phyloP scores from a whole-genome alignment of 2,113 vertebrate genomes.

The Syngnathoides biaculeatus region DNA sequence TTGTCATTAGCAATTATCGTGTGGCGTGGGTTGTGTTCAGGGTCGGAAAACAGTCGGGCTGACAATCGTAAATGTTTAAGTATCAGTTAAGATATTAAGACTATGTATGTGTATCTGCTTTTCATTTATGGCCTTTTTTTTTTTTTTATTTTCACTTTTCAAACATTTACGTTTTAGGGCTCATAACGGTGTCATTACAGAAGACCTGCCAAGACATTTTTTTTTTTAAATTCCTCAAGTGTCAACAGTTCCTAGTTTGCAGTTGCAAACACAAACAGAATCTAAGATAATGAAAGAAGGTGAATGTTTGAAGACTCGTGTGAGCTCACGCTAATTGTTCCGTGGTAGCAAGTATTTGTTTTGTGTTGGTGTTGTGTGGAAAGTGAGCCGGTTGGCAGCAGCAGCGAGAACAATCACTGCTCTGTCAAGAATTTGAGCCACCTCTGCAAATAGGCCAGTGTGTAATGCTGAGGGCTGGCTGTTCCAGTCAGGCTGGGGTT shows the following conservation, averaged over 20 bases:
- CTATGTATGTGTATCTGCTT: neutral
- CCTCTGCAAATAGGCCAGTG: conserved; percentile 77
- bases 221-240: too few relatives aligned
- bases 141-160: too few relatives aligned
- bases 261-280: neutral
- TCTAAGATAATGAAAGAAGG: conserved; percentile 22
- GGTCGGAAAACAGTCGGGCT: too few relatives aligned
- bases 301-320: conserved; percentile 18
- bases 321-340: conserved; percentile 32
- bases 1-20: too few relatives aligned
- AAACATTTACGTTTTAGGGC: too few relatives aligned
- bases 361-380: conserved; percentile 48
- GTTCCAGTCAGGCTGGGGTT: conserved; percentile 70
- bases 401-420: conserved; percentile 62
- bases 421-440: conserved; percentile 77
- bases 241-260: neutral
- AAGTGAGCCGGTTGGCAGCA: conserved; percentile 41
- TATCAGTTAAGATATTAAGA: too few relatives aligned
- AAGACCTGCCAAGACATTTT: neutral
- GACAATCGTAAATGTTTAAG: too few relatives aligned
- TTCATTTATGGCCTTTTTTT: too few relatives aligned
- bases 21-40: too few relatives aligned
- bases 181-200: too few relatives aligned
- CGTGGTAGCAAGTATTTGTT: conserved; percentile 41
- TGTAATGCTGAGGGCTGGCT: conserved; percentile 72